These are phyloP conservation scores for Lagria hirta DNA, from an alignment of 2,888 invertebrate species.

Conservation along the genomic window DNA sequence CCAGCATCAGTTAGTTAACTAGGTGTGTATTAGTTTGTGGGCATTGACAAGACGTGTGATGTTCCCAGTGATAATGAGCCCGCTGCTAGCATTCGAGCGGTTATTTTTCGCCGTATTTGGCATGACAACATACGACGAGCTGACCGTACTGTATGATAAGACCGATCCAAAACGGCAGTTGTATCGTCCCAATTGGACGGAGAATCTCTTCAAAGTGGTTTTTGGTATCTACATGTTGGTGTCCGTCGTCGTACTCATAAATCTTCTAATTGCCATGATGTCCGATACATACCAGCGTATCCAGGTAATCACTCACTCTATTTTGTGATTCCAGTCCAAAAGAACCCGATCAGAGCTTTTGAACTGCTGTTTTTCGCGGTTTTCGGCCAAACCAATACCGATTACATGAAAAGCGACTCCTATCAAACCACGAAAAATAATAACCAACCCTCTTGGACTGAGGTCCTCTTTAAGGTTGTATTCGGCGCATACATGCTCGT, in stretches of 20 bases:
- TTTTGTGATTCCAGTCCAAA: conserved; percentile 77
- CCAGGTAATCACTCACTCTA: conserved; percentile 72
- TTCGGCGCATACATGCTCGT: conserved; percentile 98
- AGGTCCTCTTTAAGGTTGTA: conserved; percentile 82
- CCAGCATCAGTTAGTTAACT: too few relatives aligned
- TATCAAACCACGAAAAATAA: conserved; percentile 55
- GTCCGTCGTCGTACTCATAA: conserved; percentile 96
- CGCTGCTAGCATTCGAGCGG: conserved; percentile 92
- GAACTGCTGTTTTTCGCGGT: conserved; percentile 99
- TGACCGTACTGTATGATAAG: conserved; percentile 63
- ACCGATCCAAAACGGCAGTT: conserved; percentile 47
- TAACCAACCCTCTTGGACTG: conserved; percentile 79
- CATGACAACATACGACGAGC: conserved; percentile 83
- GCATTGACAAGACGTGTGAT: conserved; percentile 30
- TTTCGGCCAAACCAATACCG: conserved; percentile 90
- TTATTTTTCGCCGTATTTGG: conserved; percentile 98
- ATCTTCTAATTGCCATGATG: conserved; percentile 99
- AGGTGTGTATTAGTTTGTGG: too few relatives aligned
- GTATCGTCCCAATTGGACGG: conserved; percentile 81
- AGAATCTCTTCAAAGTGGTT: conserved; percentile 84
- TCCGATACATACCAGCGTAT: conserved; percentile 99
- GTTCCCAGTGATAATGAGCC: conserved; percentile 77
- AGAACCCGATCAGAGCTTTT: conserved; percentile 90
- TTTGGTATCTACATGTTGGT: conserved; percentile 98
- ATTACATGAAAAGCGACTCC: conserved; percentile 72